Evolutionary conservation across 2,113 vertebrate genomes (phyloP).

Genomic region (Tursiops truncatus): DNA sequence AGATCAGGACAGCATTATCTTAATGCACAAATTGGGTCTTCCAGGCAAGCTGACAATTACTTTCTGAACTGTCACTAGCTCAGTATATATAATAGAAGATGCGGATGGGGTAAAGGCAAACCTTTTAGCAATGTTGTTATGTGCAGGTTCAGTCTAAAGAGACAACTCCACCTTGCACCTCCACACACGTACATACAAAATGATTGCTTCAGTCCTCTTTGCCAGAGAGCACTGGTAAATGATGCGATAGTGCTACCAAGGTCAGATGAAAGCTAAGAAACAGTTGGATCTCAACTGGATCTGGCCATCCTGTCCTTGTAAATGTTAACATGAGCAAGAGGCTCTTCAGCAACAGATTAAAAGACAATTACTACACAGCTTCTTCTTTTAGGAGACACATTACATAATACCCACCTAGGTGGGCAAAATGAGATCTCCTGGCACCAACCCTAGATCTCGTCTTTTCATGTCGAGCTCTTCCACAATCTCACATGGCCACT

Average conservation of each 20-base stretch:
- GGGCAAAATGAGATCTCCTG: constrained; percentile 22
- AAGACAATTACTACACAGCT: not conserved
- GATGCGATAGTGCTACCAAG: not conserved
- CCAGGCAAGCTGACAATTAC: constrained; percentile 51
- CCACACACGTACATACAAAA: not conserved
- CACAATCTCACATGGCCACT: not conserved
- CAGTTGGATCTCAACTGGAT: not conserved
- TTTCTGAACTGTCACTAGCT: constrained; percentile 37
- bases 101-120: constrained; percentile 52
- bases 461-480: constrained; percentile 34
- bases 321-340: not conserved
- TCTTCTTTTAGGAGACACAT: constrained; percentile 19
- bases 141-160: constrained; percentile 7
- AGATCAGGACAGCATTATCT: constrained; percentile 53
- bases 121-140: constrained; percentile 55
- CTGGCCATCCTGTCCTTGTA: not conserved
- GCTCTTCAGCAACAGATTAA: not conserved
- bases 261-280: not conserved
- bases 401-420: not conserved
- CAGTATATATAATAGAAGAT: constrained; percentile 51
- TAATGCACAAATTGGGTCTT: constrained; percentile 56
- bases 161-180: not conserved
- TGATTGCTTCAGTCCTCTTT: not conserved
- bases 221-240: constrained; percentile 2
- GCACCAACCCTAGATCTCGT: not conserved